Percentiles rank a stretch among this genome's conserved stretches.
These are phyloP conservation scores for Paralichthys olivaceus DNA, from an alignment of 2,113 vertebrate species.

Conservation along the genomic window DNA sequence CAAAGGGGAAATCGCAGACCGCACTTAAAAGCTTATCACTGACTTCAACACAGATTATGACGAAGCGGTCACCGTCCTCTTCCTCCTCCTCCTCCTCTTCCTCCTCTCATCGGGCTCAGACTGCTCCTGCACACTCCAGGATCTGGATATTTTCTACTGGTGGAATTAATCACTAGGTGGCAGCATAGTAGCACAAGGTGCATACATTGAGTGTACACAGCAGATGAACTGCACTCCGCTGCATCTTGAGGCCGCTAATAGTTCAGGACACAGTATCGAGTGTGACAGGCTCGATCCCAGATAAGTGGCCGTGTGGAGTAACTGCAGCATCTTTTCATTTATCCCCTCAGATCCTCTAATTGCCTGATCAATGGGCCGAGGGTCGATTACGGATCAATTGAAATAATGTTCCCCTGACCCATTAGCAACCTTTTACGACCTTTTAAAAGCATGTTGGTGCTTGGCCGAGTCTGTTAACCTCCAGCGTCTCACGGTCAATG, in stretches of 20 bases:
- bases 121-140: background rate
- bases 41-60: conserved; percentile 3
- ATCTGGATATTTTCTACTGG: conserved; percentile 27
- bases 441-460: conserved; percentile 35
- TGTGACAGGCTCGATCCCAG: conserved; percentile 22
- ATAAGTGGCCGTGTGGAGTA: conserved; percentile 21
- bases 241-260: conserved; percentile 11
- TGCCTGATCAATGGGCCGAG: conserved; percentile 32
- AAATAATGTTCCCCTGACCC: conserved; percentile 48
- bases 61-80: background rate
- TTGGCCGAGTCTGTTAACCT: conserved; percentile 14
- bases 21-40: conserved; percentile 32
- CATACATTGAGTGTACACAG: conserved; percentile 22
- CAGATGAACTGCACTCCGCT: conserved; percentile 13
- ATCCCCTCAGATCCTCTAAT: conserved; percentile 36
- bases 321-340: conserved; percentile 36
- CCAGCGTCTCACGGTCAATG: background rate
- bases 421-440: conserved; percentile 45
- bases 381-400: conserved; percentile 55
- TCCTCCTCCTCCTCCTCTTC: background rate
- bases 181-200: conserved; percentile 70
- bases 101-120: background rate
- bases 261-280: conserved; percentile 14
- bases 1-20: conserved; percentile 50
- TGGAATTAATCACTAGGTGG: conserved; percentile 71